Evolutionary conservation across 1,140 invertebrate genomes (phyloP), one percentile per base, ranked within the genome.

Genomic region (Trialeurodes vaporariorum): DNA sequence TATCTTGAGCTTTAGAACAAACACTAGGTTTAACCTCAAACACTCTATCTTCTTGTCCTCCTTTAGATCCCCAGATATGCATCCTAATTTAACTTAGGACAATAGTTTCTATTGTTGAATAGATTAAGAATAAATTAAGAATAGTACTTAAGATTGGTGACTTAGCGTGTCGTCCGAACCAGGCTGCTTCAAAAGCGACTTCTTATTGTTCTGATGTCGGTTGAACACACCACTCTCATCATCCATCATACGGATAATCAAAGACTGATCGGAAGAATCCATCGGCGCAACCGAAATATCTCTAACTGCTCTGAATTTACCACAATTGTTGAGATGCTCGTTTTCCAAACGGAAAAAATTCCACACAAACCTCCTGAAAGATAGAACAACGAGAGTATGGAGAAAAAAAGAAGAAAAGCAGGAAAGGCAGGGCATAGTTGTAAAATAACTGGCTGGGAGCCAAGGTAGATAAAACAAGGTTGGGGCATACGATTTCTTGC

Each of bases 261-360:
- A 80, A 1, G 81, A 81, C 73, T 90, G 87, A 77, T 91, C 88
- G 24, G 85, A 94, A 65, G 91, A 91, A 79, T 97, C 93, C 24
- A 98, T 86, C 0, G 97, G 97, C 12, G 94, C 95, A 25, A 99
- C 94, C 0, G 94, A 98, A 69, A 99, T 99, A 78, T 99, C 97
- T 24, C 98, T 80, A 0, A 99, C 97, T 2, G 97, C 97, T 76
- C 97, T 83, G 82, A 99, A 99, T 82, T 98, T 95, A 80, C 97
- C 97, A 81, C 96, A 99, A 81, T 99, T 99, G 80, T 99, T 99
- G 5, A 99, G 81, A 84, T 99, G 98, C 76, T 99, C 98, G 81
- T 99, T 99, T 81, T 99, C 98, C 70, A 99, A 78, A 0, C 98
- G 96, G 82, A 99, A 98, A 78, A 96, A 99, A 79, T 99, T 99